Percentiles rank a stretch among this genome's conserved stretches.
Evolutionary conservation across 2,113 vertebrate species (phyloP).

Genomic region (Dermatemys mawii): DNA sequence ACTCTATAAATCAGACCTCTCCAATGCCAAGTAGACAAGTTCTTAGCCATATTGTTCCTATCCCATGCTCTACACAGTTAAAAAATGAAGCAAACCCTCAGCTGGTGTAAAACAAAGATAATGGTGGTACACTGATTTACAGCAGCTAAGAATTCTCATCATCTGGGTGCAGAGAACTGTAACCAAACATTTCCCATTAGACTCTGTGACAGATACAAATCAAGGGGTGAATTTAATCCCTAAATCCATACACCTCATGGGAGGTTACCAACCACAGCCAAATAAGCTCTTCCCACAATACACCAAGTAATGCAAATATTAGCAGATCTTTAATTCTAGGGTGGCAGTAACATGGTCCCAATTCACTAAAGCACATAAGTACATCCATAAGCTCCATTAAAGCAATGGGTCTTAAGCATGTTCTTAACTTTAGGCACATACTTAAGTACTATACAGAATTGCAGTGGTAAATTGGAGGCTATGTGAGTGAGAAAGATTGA

Average conservation of each 20-base stretch:
- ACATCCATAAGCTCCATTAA: neutral
- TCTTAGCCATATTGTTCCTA: neutral
- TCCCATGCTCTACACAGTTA: neutral
- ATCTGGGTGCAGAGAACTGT: no score
- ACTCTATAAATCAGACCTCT: no score
- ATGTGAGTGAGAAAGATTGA: neutral
- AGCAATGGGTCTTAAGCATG: neutral
- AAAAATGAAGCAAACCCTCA: neutral
- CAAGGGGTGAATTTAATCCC: neutral
- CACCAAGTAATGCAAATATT: neutral
- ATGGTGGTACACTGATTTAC: neutral
- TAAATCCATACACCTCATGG: neutral
- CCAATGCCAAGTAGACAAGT: no score
- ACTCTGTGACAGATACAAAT: neutral
- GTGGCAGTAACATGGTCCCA: neutral
- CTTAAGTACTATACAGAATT: neutral
- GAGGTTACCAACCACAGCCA: neutral
- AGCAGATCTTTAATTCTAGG: neutral
- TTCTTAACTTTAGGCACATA: neutral
- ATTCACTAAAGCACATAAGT: neutral
- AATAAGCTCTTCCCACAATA: fast-evolving
- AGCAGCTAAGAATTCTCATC: neutral
- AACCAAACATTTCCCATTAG: neutral
- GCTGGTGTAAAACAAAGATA: neutral
- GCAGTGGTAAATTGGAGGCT: neutral